Percentiles rank a stretch among this genome's conserved stretches.
Conservation (phyloP, 2,113 vertebrate species). For the Sitta europaea region DNA sequence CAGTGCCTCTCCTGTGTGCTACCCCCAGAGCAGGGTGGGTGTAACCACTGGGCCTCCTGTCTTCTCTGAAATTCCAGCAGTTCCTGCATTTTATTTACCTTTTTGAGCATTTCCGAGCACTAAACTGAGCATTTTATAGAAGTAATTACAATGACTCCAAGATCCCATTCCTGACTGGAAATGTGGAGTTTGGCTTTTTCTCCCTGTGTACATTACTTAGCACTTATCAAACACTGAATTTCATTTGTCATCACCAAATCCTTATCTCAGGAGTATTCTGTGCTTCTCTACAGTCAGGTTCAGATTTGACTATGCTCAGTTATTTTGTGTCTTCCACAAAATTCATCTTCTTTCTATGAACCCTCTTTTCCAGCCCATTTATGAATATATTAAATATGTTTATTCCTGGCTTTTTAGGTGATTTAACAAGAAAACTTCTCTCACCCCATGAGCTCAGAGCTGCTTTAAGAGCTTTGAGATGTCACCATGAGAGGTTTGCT, state of each 20-base stretch:
- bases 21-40: accelerated
- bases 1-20: neutral
- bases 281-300: neutral
- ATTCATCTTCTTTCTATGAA: neutral
- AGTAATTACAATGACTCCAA: neutral
- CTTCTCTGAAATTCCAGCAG: neutral
- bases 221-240: neutral
- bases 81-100: neutral
- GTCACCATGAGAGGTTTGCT: neutral
- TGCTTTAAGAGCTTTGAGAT: neutral
- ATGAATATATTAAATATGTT: neutral
- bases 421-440: neutral
- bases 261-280: neutral
- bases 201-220: neutral
- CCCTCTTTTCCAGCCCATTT: neutral
- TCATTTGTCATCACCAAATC: neutral
- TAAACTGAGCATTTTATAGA: neutral
- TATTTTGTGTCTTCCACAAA: neutral
- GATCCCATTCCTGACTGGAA: neutral
- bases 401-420: neutral
- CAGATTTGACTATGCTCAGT: neutral
- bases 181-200: neutral
- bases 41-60: neutral
- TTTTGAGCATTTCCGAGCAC: neutral
- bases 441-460: neutral